These are phyloP conservation scores for Petrophora chlorosata DNA, from an alignment of 2,888 invertebrate genomes.

Conservation along the genomic window DNA sequence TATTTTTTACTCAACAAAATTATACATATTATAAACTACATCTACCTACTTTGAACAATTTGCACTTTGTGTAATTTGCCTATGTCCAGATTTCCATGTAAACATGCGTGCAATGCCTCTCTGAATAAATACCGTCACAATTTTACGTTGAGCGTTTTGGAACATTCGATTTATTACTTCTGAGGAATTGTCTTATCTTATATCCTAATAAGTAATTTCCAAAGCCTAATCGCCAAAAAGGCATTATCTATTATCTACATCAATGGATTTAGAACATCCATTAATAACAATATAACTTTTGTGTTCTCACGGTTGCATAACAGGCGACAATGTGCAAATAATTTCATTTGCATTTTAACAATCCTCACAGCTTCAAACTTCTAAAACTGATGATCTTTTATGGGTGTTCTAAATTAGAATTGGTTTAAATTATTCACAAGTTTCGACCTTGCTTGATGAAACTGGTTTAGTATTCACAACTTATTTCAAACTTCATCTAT, in stretches of 20 bases:
- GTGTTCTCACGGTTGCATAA: constrained; percentile 14
- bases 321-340: constrained; percentile 16
- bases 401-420: constrained; percentile 48
- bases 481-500: constrained; percentile 59
- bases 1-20: constrained; percentile 57
- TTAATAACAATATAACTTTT: constrained; percentile 2
- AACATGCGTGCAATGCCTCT: constrained; percentile 5
- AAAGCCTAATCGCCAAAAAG: constrained; percentile 32
- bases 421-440: constrained; percentile 59
- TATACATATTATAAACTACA: constrained; percentile 48
- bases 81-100: constrained; percentile 6
- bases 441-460: constrained; percentile 68
- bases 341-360: constrained; percentile 18
- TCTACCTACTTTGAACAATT: constrained; percentile 42
- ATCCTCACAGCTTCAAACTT: constrained; percentile 14
- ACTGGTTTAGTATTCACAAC: constrained; percentile 73
- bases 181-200: neutral
- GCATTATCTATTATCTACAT: constrained; percentile 21
- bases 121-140: too few relatives aligned
- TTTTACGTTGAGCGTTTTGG: too few relatives aligned
- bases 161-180: too few relatives aligned
- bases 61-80: constrained; percentile 28
- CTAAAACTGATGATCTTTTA: constrained; percentile 32
- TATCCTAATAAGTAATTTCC: constrained; percentile 23
- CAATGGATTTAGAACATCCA: constrained; percentile 5